These are phyloP conservation scores for Xestobium rufovillosum DNA, from an alignment of 2,888 invertebrate genomes.

Conservation along the genomic window DNA sequence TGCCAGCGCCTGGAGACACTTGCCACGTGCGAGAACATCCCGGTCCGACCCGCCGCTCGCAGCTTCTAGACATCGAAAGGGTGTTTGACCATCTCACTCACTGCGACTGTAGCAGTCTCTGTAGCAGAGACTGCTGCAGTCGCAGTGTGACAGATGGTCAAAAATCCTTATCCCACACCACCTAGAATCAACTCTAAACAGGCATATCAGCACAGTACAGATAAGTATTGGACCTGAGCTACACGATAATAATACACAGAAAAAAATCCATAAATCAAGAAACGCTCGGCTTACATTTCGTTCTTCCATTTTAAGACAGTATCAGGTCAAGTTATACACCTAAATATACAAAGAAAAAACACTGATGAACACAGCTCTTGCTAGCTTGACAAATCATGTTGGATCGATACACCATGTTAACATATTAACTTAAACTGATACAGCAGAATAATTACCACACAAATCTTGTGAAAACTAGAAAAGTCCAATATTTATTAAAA, in stretches of 20 bases:
- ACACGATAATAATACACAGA: no score
- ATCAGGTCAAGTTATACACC: neutral
- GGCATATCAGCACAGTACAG: conserved; percentile 40
- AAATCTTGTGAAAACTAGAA: conserved; percentile 29
- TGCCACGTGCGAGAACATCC: conserved; percentile 97
- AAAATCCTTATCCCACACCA: conserved; percentile 59
- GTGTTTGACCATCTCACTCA: conserved; percentile 66
- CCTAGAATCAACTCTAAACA: conserved; percentile 43
- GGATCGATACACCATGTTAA: no score
- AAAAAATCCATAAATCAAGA: conserved; percentile 13
- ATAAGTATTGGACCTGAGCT: conserved; percentile 41
- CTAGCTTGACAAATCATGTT: no score
- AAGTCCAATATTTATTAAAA: conserved; percentile 44
- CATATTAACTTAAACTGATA: no score
- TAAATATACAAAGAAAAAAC: no score
- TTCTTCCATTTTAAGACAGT: neutral
- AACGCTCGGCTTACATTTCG: conserved; percentile 5
- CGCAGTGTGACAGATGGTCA: conserved; percentile 48
- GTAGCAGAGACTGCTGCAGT: conserved; percentile 26
- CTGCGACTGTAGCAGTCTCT: conserved; percentile 28
- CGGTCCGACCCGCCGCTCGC: conserved; percentile 70
- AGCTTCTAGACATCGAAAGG: conserved; percentile 49
- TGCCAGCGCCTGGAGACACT: conserved; percentile 99
- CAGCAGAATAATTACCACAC: no score
- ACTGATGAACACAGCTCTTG: no score